Percentiles rank a stretch among this genome's conserved stretches.
These are phyloP conservation scores for Dicrostonyx torquatus DNA, from an alignment of 2,797 vertebrate species.

Conservation along the genomic window DNA sequence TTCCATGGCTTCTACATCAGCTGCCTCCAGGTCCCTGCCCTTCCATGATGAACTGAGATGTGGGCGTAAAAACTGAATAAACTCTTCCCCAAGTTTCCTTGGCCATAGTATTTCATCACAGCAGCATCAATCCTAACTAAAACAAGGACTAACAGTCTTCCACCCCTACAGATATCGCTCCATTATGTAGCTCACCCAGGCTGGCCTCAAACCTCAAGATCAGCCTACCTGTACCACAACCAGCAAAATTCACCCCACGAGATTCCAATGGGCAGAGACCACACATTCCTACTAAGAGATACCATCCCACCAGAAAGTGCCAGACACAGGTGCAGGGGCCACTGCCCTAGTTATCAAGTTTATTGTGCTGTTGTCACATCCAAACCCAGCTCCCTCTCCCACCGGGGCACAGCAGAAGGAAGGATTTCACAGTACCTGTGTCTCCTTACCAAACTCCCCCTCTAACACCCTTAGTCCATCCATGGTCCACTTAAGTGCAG, in stretches of 20 bases:
- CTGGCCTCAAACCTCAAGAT: not conserved
- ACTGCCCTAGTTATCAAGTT: conserved; percentile 78
- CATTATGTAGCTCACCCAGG: not conserved
- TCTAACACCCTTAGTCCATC: conserved; percentile 54
- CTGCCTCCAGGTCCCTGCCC: not conserved
- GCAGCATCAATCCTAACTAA: not conserved
- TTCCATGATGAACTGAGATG: not conserved
- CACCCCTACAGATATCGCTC: no score
- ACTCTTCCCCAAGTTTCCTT: not conserved
- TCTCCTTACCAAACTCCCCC: conserved; percentile 43
- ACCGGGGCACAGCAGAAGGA: conserved; percentile 60
- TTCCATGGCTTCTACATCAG: not conserved
- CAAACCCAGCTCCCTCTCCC: conserved; percentile 65
- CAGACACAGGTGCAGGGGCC: conserved; percentile 66
- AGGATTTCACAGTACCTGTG: conserved; percentile 70
- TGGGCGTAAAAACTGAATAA: not conserved
- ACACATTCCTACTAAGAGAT: not conserved
- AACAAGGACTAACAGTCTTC: not conserved
- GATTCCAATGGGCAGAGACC: not conserved
- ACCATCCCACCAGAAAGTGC: not conserved
- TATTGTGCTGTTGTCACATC: conserved; percentile 81
- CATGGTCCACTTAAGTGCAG: conserved; percentile 73
- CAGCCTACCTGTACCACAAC: not conserved
- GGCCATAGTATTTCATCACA: not conserved
- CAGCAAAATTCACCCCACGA: not conserved